Percentiles rank a stretch among this genome's conserved stretches.
phyloP scores from a whole-genome alignment of 2,888 invertebrate species.

The Danaus chrysippus region DNA sequence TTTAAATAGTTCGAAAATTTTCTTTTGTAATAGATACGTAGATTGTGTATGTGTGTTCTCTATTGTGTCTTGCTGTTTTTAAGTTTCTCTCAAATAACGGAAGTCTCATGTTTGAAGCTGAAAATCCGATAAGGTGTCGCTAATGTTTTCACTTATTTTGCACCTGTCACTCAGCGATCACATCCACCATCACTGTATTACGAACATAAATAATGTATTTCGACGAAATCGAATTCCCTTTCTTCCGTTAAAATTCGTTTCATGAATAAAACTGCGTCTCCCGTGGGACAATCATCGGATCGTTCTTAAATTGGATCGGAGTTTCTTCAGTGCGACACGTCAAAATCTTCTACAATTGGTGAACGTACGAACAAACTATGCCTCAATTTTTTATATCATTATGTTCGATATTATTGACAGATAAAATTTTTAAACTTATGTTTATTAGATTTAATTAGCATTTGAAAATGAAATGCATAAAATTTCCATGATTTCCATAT shows the following conservation, averaged over 20 bases:
- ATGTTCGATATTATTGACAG: background rate
- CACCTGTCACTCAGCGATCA: slow-evolving; percentile 1
- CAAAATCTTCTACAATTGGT: background rate
- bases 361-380: background rate
- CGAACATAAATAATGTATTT: slow-evolving; percentile 24
- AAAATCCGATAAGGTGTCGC: background rate
- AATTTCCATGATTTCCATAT: no score
- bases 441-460: background rate
- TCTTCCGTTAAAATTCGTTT: slow-evolving; percentile 38
- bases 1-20: no score
- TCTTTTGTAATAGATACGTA: no score
- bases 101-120: no score
- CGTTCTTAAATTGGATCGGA: slow-evolving; percentile 59
- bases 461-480: no score
- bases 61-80: no score
- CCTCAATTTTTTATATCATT: background rate
- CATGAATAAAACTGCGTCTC: slow-evolving; percentile 63
- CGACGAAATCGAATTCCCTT: slow-evolving; percentile 26
- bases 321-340: slow-evolving; percentile 1
- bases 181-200: slow-evolving; percentile 5
- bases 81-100: no score
- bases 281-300: slow-evolving; percentile 62
- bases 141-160: slow-evolving; percentile 6
- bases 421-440: background rate
- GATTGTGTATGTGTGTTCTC: no score